Evolutionary conservation across 2,888 invertebrate genomes (phyloP).

Genomic region (Chloroclystis v-ata): DNA sequence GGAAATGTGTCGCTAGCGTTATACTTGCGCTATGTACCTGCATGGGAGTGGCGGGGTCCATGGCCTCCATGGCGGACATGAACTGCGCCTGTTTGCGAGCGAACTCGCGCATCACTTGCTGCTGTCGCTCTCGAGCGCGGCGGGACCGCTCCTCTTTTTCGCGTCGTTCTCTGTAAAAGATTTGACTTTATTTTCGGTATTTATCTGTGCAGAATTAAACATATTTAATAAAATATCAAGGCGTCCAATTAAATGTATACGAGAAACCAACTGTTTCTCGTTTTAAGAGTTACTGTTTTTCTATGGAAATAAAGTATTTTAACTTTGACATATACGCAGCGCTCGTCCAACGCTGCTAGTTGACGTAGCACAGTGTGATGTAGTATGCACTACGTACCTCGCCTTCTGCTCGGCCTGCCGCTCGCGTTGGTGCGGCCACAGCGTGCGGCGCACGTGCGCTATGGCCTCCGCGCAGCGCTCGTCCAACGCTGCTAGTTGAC

Average conservation of each 20-base stretch:
- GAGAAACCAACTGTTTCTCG: too few species aligned
- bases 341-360: constrained; percentile 83
- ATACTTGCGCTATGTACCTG: too few species aligned
- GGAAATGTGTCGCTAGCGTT: too few species aligned
- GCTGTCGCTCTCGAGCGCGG: constrained; percentile 92
- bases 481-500: constrained; percentile 85
- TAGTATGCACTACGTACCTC: constrained; percentile 81
- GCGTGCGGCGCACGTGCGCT: constrained; percentile 78
- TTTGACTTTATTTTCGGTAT: too few species aligned
- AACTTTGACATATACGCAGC: constrained; percentile 83
- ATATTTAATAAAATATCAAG: too few species aligned
- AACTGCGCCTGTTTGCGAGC: constrained; percentile 94
- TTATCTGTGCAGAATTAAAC: too few species aligned
- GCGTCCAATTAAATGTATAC: too few species aligned
- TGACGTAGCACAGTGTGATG: constrained; percentile 88
- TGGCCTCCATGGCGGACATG: constrained; percentile 79
- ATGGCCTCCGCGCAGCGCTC: constrained; percentile 83
- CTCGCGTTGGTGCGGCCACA: constrained; percentile 21
- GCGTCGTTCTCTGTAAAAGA: constrained; percentile 51
- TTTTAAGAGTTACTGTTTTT: too few species aligned
- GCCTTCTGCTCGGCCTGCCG: constrained; percentile 84
- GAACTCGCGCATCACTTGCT: constrained; percentile 95
- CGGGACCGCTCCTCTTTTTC: constrained; percentile 91
- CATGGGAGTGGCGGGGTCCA: constrained; percentile 72
- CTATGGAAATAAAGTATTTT: too few species aligned